These are phyloP conservation scores for Lamellibrachia luymesi DNA, from an alignment of 1,140 invertebrate genomes.

Conservation along the genomic window DNA sequence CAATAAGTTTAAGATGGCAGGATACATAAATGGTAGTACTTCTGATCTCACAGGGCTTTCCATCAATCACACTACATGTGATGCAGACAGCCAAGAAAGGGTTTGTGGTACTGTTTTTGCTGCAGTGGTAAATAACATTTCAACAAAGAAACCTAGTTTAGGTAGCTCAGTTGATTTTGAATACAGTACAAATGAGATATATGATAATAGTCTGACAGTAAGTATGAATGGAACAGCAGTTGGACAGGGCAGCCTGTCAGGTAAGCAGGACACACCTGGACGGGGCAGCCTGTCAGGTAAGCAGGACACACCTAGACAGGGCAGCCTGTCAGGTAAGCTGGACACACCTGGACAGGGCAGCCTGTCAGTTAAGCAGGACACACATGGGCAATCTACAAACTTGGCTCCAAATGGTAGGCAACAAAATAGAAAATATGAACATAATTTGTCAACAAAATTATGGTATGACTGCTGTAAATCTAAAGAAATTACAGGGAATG, in stretches of 20 bases:
- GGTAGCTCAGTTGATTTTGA: not conserved
- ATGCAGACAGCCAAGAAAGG: not conserved
- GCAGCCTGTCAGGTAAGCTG: too few species aligned
- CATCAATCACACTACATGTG: not conserved
- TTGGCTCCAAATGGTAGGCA: not conserved
- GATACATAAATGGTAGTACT: not conserved
- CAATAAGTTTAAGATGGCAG: not conserved
- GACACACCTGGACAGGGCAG: not conserved
- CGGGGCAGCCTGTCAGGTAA: too few species aligned
- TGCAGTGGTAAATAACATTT: not conserved
- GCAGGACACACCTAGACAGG: too few species aligned
- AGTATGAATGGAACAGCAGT: not conserved
- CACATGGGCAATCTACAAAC: not conserved
- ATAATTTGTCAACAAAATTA: not conserved
- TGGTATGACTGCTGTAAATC: not conserved
- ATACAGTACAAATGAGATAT: not conserved
- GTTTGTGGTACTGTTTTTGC: not conserved
- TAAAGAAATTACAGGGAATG: not conserved
- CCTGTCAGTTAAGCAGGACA: not conserved
- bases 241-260: not conserved
- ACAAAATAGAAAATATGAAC: not conserved
- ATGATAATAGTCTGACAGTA: not conserved
- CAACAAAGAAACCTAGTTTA: not conserved
- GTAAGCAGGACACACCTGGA: not conserved
- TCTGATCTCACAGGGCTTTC: not conserved